Percentiles rank a stretch among this genome's conserved stretches.
These are phyloP conservation scores for Caenorhabditis sulstoni DNA, from an alignment of 2,888 invertebrate species.

Conservation along the genomic window DNA sequence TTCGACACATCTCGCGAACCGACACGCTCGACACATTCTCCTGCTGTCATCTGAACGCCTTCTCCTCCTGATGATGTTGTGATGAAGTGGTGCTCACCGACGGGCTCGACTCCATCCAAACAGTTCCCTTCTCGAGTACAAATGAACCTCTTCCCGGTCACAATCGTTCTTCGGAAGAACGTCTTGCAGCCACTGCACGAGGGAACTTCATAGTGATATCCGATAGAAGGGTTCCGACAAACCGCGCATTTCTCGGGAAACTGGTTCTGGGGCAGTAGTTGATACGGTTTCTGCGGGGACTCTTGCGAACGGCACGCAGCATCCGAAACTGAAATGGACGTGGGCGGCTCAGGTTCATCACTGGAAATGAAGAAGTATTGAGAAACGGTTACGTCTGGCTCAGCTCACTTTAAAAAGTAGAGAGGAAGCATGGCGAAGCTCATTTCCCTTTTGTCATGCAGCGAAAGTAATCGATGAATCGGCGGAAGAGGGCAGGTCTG, in stretches of 20 bases:
- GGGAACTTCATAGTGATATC: conserved; percentile 66
- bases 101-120: conserved; percentile 19
- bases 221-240: conserved; percentile 61
- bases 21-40: conserved; percentile 53
- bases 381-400: no score
- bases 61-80: no score
- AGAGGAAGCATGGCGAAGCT: conserved; percentile 32
- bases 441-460: conserved; percentile 9
- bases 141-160: conserved; percentile 36
- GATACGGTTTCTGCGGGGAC: conserved; percentile 10
- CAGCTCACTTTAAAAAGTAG: conserved; percentile 27
- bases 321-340: not conserved
- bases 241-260: conserved; percentile 62
- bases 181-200: conserved; percentile 62
- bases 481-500: not conserved
- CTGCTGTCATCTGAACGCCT: not conserved
- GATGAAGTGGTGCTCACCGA: conserved; percentile 6
- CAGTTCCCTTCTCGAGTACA: conserved; percentile 34
- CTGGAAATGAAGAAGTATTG: conserved; percentile 7
- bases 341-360: conserved; percentile 5
- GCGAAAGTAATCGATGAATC: conserved; percentile 18
- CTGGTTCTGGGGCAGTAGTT: conserved; percentile 33
- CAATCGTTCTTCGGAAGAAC: conserved; percentile 50
- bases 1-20: conserved; percentile 56
- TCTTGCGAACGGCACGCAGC: no score